Base-by-base conservation (phyloP, 2,113 vertebrate genomes). In the Phrynocephalus versicolor region DNA sequence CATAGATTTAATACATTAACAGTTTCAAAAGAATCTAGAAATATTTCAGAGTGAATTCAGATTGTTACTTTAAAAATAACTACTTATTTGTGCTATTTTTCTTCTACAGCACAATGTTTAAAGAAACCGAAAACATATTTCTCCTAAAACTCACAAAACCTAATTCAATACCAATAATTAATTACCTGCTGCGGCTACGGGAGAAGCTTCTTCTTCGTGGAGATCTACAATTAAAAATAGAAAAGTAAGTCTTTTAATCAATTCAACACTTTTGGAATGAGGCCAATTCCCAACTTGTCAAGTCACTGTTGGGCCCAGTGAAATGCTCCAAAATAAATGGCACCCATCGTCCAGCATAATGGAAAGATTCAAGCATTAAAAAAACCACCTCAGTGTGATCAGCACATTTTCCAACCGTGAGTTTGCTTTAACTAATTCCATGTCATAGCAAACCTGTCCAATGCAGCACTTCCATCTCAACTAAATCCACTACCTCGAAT, bases 151-250 rank as follows among this genome's bases (percentile, higher is more conserved):
- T 41, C 33, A 30, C 3, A 0, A 1, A 45, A 3, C 3, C 1
- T 76, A 27, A 0, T 7, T 15, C 33, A 1, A 13, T 21, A 33
- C 84, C 37, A 79, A 86, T 3, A 37, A 51, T 84, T 3, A 37
- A 51, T 84, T 96, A 99, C 99, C 99, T 99, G 98, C 99, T 99
- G 85, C 98, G 97, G 95, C 99, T 99, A 25, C 98, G 97, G 90
- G 98, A 99, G 88, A 99, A 98, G 96, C 98, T 99, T 96, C 98
- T 98, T 95, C 98, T 98, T 90, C 99, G 97, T 69, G 99, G 99
- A 83, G 99, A 99, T 98, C 99, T 99, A 97, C 88, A 94, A 96
- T 92, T 94, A 96, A 95, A 96, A 96, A 95, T 3, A 62, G 67
- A 87, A 87, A 94, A 81, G 92, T 97, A 87, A 97, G 95, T 39